phyloP scores from a whole-genome alignment of 1,140 invertebrate species.

The Antheraea pernyi region DNA sequence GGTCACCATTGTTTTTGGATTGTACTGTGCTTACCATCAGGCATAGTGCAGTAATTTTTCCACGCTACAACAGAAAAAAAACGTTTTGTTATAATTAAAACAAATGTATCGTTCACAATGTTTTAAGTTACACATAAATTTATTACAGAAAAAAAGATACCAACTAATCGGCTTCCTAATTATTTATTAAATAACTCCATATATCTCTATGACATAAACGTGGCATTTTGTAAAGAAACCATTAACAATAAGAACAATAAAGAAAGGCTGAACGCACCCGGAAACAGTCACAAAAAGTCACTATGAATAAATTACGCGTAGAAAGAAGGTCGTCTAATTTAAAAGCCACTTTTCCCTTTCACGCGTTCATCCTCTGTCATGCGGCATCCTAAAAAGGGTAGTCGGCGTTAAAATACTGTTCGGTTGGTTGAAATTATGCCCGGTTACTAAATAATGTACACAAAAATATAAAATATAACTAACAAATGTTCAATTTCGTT shows the following conservation, averaged over 20 bases:
- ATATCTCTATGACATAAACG: not conserved
- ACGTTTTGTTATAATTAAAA: no score
- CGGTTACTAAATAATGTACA: not conserved
- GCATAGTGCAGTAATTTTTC: no score
- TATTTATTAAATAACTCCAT: not conserved
- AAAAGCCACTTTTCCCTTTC: constrained; percentile 35
- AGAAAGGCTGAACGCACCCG: constrained; percentile 4
- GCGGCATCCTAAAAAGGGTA: constrained; percentile 21
- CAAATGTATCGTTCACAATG: no score
- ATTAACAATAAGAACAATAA: constrained; percentile 9
- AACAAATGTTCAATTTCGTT: not conserved
- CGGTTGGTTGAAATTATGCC: not conserved
- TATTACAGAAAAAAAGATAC: no score
- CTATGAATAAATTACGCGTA: constrained; percentile 29
- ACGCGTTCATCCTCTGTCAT: constrained; percentile 30
- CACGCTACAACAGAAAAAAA: no score
- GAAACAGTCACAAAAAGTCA: constrained; percentile 15
- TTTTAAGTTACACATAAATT: no score
- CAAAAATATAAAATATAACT: not conserved
- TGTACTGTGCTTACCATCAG: no score
- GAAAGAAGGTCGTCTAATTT: constrained; percentile 28
- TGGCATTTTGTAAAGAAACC: not conserved
- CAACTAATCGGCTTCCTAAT: not conserved
- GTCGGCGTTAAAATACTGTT: constrained; percentile 20
- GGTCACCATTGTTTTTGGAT: no score